Conservation (phyloP, 2,888 invertebrate genomes). For the Pammene aurita region DNA sequence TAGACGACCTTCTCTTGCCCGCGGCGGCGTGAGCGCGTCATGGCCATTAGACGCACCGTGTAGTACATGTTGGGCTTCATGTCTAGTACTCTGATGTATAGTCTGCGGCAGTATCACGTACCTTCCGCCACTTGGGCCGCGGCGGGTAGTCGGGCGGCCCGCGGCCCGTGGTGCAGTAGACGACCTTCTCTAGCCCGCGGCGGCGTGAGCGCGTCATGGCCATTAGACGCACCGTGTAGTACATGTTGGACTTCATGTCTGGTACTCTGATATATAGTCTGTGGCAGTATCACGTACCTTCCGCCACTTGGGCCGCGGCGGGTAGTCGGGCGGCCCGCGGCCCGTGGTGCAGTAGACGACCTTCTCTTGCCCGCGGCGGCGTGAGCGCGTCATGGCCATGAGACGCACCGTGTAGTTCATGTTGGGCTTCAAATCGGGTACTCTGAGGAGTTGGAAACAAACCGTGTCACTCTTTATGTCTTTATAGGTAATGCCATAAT, state of each 20-base stretch:
- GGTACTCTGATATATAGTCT: no score
- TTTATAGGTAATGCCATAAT: no score
- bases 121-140: conserved; percentile 77
- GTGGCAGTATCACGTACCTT: conserved; percentile 57
- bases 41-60: conserved; percentile 88
- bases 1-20: conserved; percentile 85
- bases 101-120: conserved; percentile 44
- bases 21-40: conserved; percentile 88
- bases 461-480: no score
- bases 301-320: conserved; percentile 80
- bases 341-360: conserved; percentile 87
- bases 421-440: conserved; percentile 90
- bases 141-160: conserved; percentile 87
- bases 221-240: conserved; percentile 89
- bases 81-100: no score
- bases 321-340: conserved; percentile 87
- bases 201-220: conserved; percentile 90
- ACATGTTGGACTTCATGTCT: conserved; percentile 89
- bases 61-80: conserved; percentile 93
- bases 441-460: conserved; percentile 58
- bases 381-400: conserved; percentile 89
- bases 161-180: conserved; percentile 87
- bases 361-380: conserved; percentile 87
- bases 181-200: conserved; percentile 86
- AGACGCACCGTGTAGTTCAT: conserved; percentile 92